Conservation (phyloP, 2,113 vertebrate species). For the Rhinogobius similis region DNA sequence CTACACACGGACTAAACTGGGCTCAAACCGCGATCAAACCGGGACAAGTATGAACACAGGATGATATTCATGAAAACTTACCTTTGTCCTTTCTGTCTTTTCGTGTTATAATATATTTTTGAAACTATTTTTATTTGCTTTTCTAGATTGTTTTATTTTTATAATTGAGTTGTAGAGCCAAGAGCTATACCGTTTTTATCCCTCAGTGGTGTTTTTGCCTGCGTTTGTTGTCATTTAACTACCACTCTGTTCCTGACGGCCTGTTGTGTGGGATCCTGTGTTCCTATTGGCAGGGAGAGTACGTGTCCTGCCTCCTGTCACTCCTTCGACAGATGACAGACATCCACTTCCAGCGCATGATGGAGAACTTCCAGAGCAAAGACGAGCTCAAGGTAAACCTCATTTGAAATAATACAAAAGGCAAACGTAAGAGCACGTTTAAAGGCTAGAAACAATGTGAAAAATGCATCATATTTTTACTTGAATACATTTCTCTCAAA, state of each 20-base stretch:
- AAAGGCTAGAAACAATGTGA: too few relatives aligned
- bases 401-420: too few relatives aligned
- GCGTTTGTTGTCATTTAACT: fast-evolving
- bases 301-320: constrained; percentile 96
- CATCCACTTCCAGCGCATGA: constrained; percentile 92
- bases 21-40: background rate
- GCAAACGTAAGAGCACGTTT: too few relatives aligned
- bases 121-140: too few relatives aligned
- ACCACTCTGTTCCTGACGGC: constrained; percentile 12
- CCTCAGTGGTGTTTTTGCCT: background rate
- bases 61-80: background rate
- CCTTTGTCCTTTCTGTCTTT: background rate
- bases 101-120: background rate
- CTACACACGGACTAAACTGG: background rate
- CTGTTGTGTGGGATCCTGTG: constrained; percentile 24
- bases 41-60: background rate
- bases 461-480: too few relatives aligned
- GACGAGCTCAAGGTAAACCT: constrained; percentile 95
- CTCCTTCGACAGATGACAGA: constrained; percentile 97
- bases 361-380: constrained; percentile 98
- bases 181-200: background rate
- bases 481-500: too few relatives aligned
- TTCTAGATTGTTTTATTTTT: background rate
- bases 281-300: constrained; percentile 87
- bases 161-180: background rate